A percentile compares a stretch with the other conserved stretches of the same genome.
These are phyloP conservation scores for Eubucco bourcierii DNA, from an alignment of 2,113 vertebrate genomes.

Conservation along the genomic window DNA sequence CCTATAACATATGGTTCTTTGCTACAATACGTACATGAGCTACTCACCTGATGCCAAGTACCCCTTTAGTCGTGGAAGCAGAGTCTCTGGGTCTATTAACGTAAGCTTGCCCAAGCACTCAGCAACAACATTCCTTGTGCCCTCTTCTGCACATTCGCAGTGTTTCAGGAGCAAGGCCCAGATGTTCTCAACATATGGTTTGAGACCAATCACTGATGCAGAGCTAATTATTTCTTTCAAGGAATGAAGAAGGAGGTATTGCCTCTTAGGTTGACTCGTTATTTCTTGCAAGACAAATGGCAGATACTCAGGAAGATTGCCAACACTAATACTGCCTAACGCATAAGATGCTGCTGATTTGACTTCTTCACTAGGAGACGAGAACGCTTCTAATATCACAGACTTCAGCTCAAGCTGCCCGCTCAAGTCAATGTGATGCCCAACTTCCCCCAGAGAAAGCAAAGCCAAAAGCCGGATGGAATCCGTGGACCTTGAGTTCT, in stretches of 20 bases:
- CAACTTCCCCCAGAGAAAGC: slow-evolving; percentile 96
- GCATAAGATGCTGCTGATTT: slow-evolving; percentile 97
- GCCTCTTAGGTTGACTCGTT: slow-evolving; percentile 93
- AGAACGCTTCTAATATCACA: slow-evolving; percentile 96
- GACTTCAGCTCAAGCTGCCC: slow-evolving; percentile 95
- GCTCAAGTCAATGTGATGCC: slow-evolving; percentile 97
- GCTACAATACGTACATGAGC: background rate
- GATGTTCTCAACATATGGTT: slow-evolving; percentile 95
- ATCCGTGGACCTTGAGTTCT: slow-evolving; percentile 97
- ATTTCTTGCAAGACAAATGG: slow-evolving; percentile 99
- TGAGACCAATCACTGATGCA: slow-evolving; percentile 90
- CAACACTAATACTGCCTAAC: slow-evolving; percentile 95
- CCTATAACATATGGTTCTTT: background rate
- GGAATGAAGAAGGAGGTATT: slow-evolving; percentile 97
- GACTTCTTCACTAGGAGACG: slow-evolving; percentile 97
- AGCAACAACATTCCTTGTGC: slow-evolving; percentile 96
- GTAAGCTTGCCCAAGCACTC: slow-evolving; percentile 98
- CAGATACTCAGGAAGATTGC: slow-evolving; percentile 97
- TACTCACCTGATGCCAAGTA: slow-evolving; percentile 93
- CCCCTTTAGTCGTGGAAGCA: slow-evolving; percentile 93
- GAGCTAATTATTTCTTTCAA: slow-evolving; percentile 99
- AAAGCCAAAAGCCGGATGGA: slow-evolving; percentile 94
- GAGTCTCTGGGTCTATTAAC: slow-evolving; percentile 94
- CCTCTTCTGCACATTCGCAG: slow-evolving; percentile 97
- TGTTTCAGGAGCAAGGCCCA: slow-evolving; percentile 96